Evolutionary conservation across 2,113 vertebrate species (phyloP), one percentile per base, ranked within the genome.

Genomic region (Mirza zaza): DNA sequence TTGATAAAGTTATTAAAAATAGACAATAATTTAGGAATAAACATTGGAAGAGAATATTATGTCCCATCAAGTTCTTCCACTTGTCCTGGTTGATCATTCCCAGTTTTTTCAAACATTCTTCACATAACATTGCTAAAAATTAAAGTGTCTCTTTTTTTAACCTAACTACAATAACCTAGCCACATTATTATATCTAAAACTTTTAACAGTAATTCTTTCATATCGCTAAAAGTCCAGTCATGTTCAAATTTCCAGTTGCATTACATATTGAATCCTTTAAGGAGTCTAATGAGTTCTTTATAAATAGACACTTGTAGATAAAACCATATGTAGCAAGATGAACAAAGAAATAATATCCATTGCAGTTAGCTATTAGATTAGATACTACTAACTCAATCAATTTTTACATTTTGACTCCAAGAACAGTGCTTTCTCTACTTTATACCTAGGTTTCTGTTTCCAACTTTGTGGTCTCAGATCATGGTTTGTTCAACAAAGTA

Each of bases 321-420:
- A 97, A 97, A 81, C 10, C 25, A 52, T 73, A 52, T 85, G 94
- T 50, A 88, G 87, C 20, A 59, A 2, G 77, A 68, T 77, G 59
- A 95, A 50, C 75, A 87, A 93, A 93, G 52, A 94, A 87, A 88
- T 77, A 34, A 84, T 92, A 87, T 18, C 9, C 36, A 70, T 88
- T 57, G 59, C 27, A 87, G 8, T 61, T 77, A 95, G 29, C 29
- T 73, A n/a, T 96, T 61, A 84, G 70, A 68, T 50, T 87, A 85
- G 27, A 95, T 93, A 94, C 63, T 86, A 94, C 63, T 86, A 94
- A 91, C 18, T 88, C 95, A 92, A 94, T 96, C 94, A 96, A 36
- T 25, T 91, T 95, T 97, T 91, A 52, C 10, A 34, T 77, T 27
- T 61, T 61, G 59, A 61, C 59, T 61, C 25, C 59, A 27, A 61